Conservation (phyloP, 1,140 invertebrate species). For the Drosophila sucinea region DNA sequence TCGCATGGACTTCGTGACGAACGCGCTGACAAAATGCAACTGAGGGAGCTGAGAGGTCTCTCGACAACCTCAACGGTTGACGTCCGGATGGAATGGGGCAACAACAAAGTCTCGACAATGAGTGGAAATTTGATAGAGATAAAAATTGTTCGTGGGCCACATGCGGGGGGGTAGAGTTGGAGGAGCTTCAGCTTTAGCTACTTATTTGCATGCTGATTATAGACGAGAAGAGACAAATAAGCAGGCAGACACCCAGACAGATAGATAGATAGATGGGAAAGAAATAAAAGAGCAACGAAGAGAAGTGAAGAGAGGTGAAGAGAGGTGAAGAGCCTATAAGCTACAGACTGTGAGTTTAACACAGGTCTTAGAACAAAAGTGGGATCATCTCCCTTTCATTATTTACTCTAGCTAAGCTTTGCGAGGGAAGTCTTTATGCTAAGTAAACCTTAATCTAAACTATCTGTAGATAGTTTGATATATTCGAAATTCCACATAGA, state of each 20-base stretch:
- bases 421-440: too few species aligned
- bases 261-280: not conserved
- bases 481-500: too few species aligned
- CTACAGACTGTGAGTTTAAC: too few species aligned
- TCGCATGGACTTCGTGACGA: slow-evolving; percentile 58
- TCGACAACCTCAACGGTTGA: slow-evolving; percentile 31
- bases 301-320: not conserved
- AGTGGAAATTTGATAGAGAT: slow-evolving; percentile 61
- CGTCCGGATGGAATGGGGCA: slow-evolving; percentile 16
- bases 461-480: too few species aligned
- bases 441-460: too few species aligned
- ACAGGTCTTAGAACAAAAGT: too few species aligned
- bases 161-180: not conserved
- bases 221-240: slow-evolving; percentile 4
- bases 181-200: slow-evolving; percentile 18
- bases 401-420: too few species aligned
- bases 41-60: slow-evolving; percentile 42
- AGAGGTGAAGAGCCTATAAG: too few species aligned
- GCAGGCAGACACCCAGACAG: not conserved
- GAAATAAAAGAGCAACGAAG: not conserved
- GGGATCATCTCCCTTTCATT: too few species aligned
- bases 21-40: slow-evolving; percentile 77
- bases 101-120: slow-evolving; percentile 13
- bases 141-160: slow-evolving; percentile 24
- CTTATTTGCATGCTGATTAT: slow-evolving; percentile 60